These are phyloP conservation scores for Ariolimax columbianus DNA, from an alignment of 2,888 invertebrate species.

Conservation along the genomic window DNA sequence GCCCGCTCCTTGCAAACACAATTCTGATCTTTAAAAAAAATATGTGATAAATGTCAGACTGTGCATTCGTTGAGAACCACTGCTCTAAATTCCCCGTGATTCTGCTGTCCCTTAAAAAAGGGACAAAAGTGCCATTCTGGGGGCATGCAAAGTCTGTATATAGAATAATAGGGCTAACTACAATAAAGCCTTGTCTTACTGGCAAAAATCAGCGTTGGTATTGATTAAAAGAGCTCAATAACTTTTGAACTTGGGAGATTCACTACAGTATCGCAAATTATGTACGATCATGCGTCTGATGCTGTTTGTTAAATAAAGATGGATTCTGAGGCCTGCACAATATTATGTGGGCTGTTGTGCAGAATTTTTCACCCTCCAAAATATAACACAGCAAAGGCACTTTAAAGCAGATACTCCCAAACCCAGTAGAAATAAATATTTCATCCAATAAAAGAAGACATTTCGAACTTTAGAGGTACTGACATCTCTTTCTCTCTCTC, in stretches of 20 bases:
- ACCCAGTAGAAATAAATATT: too few species aligned
- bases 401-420: too few species aligned
- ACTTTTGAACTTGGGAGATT: background rate
- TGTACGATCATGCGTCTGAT: background rate
- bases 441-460: too few species aligned
- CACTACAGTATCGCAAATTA: background rate
- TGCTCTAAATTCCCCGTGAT: background rate
- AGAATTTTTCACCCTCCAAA: too few species aligned
- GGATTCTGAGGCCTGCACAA: too few species aligned
- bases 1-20: too few species aligned
- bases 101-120: background rate
- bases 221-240: slow-evolving; percentile 18
- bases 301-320: too few species aligned
- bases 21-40: background rate
- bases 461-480: too few species aligned
- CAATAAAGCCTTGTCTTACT: background rate
- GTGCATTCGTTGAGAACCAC: background rate
- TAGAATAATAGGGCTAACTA: slow-evolving; percentile 6
- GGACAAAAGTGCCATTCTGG: background rate
- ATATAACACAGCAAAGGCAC: too few species aligned
- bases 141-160: background rate
- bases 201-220: background rate
- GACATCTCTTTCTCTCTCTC: too few species aligned
- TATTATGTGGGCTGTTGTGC: too few species aligned
- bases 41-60: background rate